Conservation (phyloP, 2,888 invertebrate genomes). For the Pediacus dermestoides region DNA sequence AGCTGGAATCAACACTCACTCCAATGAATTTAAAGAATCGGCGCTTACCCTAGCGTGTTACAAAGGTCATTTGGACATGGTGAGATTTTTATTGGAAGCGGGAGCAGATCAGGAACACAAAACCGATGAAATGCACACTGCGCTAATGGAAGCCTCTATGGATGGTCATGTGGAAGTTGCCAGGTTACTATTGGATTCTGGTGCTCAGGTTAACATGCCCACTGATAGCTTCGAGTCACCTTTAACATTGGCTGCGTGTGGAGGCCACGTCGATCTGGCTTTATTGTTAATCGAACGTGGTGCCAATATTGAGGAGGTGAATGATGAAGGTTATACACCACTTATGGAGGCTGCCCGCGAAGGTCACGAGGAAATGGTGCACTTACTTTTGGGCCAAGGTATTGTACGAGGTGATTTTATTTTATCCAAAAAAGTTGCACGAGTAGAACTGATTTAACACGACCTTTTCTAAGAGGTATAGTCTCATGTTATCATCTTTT, state of each 20-base stretch:
- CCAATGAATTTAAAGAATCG: conserved; percentile 98
- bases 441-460: too few species aligned
- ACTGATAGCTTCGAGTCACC: conserved; percentile 99
- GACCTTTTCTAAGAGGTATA: too few species aligned
- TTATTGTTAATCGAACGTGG: conserved; percentile 93
- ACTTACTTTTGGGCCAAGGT: conserved; percentile 77
- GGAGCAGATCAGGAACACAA: conserved; percentile 98
- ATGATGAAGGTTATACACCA: conserved; percentile 99
- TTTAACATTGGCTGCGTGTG: conserved; percentile 95
- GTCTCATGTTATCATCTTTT: too few species aligned
- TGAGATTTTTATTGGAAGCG: conserved; percentile 89
- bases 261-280: conserved; percentile 96
- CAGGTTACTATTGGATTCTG: conserved; percentile 87
- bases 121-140: conserved; percentile 99
- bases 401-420: too few species aligned
- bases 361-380: conserved; percentile 98
- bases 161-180: conserved; percentile 99
- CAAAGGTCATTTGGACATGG: conserved; percentile 98
- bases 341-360: conserved; percentile 99
- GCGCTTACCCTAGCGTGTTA: conserved; percentile 76
- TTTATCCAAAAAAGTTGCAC: too few species aligned
- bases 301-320: conserved; percentile 98
- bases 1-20: conserved; percentile 97
- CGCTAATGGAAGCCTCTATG: conserved; percentile 99
- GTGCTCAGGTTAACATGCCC: conserved; percentile 99